Percentiles rank a stretch among this genome's conserved stretches.
phyloP scores from a whole-genome alignment of 2,888 invertebrate species.

The Dryobotodes eremita region DNA sequence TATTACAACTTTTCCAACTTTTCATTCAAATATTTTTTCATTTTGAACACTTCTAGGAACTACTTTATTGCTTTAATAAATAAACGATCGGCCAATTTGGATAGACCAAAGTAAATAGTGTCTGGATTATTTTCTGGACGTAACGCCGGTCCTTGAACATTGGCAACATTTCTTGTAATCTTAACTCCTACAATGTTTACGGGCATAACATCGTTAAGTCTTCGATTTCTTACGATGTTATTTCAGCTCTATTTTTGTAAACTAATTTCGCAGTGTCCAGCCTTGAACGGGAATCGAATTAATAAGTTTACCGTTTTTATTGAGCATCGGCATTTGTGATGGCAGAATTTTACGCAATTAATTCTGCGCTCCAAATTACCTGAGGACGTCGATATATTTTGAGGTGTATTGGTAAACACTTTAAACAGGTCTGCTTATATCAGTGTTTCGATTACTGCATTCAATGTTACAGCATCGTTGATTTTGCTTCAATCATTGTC shows the following conservation, averaged over 20 bases:
- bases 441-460: slow-evolving; percentile 6
- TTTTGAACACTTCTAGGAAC: slow-evolving; percentile 27
- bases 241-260: slow-evolving; percentile 44
- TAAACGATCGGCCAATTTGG: slow-evolving; percentile 47
- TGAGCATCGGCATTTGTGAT: slow-evolving; percentile 11
- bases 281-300: slow-evolving; percentile 35
- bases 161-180: slow-evolving; percentile 29
- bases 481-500: slow-evolving; percentile 19
- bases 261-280: slow-evolving; percentile 27
- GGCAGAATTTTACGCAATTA: slow-evolving; percentile 30
- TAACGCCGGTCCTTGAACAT: slow-evolving; percentile 51
- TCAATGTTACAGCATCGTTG: slow-evolving; percentile 8
- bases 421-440: slow-evolving; percentile 11
- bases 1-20: background rate
- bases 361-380: slow-evolving; percentile 28
- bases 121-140: slow-evolving; percentile 59
- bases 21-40: slow-evolving; percentile 24
- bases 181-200: slow-evolving; percentile 31
- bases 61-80: slow-evolving; percentile 37
- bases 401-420: slow-evolving; percentile 13
- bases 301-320: slow-evolving; percentile 41
- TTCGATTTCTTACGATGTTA: slow-evolving; percentile 28
- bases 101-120: slow-evolving; percentile 31
- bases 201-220: slow-evolving; percentile 9
- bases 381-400: slow-evolving; percentile 21